Conservation (phyloP, 2,797 vertebrate genomes). For the Sardinella longiceps region DNA sequence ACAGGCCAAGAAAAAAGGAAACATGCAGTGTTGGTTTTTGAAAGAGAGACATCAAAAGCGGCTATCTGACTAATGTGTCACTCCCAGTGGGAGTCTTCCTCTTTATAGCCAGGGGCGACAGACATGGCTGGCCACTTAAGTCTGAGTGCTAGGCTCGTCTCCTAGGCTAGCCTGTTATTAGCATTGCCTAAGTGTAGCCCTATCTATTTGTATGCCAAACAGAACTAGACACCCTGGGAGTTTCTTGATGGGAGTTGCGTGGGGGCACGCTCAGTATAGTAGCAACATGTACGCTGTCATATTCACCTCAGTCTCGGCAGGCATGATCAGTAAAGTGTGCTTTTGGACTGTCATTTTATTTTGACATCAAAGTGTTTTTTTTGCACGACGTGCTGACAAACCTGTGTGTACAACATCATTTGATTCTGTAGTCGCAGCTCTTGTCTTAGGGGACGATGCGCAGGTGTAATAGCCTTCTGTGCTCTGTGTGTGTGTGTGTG, state of each 20-base stretch:
- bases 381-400: not conserved
- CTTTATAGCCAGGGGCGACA: not conserved
- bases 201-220: not conserved
- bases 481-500: too few species aligned
- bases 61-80: not conserved
- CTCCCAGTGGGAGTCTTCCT: not conserved
- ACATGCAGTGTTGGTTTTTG: not conserved
- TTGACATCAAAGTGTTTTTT: not conserved
- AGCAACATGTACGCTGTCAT: not conserved
- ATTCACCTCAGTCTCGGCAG: not conserved
- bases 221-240: not conserved
- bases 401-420: not conserved
- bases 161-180: not conserved
- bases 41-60: not conserved
- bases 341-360: not conserved
- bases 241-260: not conserved
- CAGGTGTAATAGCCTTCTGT: not conserved
- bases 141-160: not conserved
- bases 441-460: not conserved
- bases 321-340: not conserved
- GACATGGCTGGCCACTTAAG: not conserved
- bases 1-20: not conserved
- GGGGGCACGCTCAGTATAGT: not conserved
- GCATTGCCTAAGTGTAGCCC: not conserved
- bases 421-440: not conserved